Evolutionary conservation across 2,888 invertebrate genomes (phyloP), one percentile per base, ranked within the genome.

Genomic region (Thereva nobilitata): DNA sequence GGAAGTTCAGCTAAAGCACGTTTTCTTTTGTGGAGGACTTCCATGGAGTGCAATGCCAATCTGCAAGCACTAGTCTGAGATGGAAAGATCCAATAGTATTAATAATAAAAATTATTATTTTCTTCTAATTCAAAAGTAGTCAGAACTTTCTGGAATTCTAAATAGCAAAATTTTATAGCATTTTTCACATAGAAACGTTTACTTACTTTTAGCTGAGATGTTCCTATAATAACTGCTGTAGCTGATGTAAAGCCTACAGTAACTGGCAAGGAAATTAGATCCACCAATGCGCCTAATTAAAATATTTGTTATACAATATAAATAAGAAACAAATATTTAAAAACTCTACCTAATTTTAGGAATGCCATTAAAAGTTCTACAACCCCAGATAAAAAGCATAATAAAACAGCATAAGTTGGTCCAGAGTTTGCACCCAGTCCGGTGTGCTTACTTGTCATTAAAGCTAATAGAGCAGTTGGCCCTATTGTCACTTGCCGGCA

Each of bases 401-500:
- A 83, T 0, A 95, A 82, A 61, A 94, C 85, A 1, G 93, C 93
- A 78, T 93, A 93, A 74, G 92, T 89, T 2, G 87, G 84, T 70
- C 86, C 88, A 4, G 80, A 80, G 4, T 72, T 68, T 12, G 78
- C 67, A 1, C 80, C 80, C 10, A 79, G 72, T 7, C 74, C 73
- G 1, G 83, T 81, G 72, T 86, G 86, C 73, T 89, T 85, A 49
- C 87, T 87, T 0, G 95, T 95, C 91, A 97, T 93, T 41, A 97
- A 84, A 0, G 95, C 91, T 86, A 97, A 88, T 66, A 95, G 85
- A n/a, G 97, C 96, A 0, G 96, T 96, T 3, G 97, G 96, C 5
- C 97, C 93, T 68, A 93, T 88, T 5, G 92, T 92, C 67, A 92
- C 92, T 76, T 92, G 92, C 72, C 91, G 91, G 76, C 91, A 91